phyloP scores from a whole-genome alignment of 2,888 invertebrate species.

The Diloba caeruleocephala region DNA sequence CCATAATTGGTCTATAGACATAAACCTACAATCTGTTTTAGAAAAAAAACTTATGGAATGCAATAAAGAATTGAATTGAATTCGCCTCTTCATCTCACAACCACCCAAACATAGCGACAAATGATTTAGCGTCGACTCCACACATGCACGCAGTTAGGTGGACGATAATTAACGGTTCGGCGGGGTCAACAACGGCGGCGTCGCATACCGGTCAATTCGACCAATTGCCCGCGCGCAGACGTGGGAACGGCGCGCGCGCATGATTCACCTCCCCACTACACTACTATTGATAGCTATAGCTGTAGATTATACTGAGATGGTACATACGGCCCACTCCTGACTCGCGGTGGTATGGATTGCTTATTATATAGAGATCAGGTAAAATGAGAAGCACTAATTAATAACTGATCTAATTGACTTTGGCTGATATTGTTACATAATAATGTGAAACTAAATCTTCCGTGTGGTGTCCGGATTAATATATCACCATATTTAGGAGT shows the following conservation, averaged over 20 bases:
- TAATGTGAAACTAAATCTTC: too few species aligned
- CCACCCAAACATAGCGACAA: slow-evolving; percentile 31
- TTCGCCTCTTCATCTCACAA: neutral
- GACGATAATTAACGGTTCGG: slow-evolving; percentile 77
- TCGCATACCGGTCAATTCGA: slow-evolving; percentile 82
- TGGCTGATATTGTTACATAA: too few species aligned
- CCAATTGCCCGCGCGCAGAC: slow-evolving; percentile 75
- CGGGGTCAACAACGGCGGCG: slow-evolving; percentile 72
- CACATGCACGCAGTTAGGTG: slow-evolving; percentile 64
- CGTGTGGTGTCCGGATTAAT: too few species aligned
- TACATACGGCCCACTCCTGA: neutral
- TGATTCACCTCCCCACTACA: slow-evolving; percentile 65
- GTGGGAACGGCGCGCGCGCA: slow-evolving; percentile 74
- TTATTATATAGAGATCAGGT: too few species aligned
- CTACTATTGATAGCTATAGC: slow-evolving; percentile 36
- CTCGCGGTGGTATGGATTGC: neutral
- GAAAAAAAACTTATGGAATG: too few species aligned
- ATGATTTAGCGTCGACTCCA: slow-evolving; percentile 45
- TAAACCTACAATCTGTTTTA: neutral
- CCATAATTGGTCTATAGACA: too few species aligned
- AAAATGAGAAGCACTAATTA: too few species aligned
- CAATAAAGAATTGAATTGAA: neutral
- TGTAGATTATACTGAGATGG: slow-evolving; percentile 3
- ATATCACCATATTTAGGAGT: too few species aligned
- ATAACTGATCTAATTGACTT: too few species aligned